Conservation (phyloP, 1,140 invertebrate species). For the Brachionus angularis region DNA sequence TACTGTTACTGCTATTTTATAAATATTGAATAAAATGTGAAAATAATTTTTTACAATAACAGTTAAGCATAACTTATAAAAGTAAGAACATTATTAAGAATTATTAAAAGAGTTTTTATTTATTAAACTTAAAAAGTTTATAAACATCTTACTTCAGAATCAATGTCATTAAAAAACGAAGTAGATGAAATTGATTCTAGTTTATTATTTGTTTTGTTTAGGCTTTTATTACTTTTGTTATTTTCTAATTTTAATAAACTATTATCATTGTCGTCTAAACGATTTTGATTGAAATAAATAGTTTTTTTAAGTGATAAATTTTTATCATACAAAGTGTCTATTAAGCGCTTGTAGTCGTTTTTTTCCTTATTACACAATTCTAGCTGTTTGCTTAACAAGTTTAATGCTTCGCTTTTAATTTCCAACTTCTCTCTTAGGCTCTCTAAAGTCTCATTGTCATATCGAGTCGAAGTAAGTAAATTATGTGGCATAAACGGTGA, state of each 20-base stretch:
- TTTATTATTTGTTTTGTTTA: neutral
- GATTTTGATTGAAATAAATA: slow-evolving; percentile 9
- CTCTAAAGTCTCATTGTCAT: slow-evolving; percentile 4
- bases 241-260: neutral
- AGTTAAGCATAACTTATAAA: too few species aligned
- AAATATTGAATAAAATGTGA: too few species aligned
- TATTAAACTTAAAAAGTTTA: too few species aligned
- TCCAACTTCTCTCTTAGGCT: slow-evolving; percentile 17
- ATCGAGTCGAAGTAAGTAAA: neutral
- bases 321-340: slow-evolving; percentile 34
- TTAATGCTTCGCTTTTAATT: slow-evolving; percentile 35
- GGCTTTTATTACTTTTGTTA: too few species aligned
- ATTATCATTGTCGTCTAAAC: neutral
- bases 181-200: neutral
- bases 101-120: neutral
- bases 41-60: too few species aligned
- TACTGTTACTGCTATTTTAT: too few species aligned
- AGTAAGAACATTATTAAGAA: neutral
- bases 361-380: slow-evolving; percentile 39
- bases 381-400: slow-evolving; percentile 11
- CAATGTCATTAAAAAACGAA: slow-evolving; percentile 36
- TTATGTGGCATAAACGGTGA: slow-evolving; percentile 35
- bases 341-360: slow-evolving; percentile 24
- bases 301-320: slow-evolving; percentile 38
- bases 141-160: slow-evolving; percentile 4